Conservation (phyloP, 2,113 vertebrate species). For the Acanthisitta chloris region DNA sequence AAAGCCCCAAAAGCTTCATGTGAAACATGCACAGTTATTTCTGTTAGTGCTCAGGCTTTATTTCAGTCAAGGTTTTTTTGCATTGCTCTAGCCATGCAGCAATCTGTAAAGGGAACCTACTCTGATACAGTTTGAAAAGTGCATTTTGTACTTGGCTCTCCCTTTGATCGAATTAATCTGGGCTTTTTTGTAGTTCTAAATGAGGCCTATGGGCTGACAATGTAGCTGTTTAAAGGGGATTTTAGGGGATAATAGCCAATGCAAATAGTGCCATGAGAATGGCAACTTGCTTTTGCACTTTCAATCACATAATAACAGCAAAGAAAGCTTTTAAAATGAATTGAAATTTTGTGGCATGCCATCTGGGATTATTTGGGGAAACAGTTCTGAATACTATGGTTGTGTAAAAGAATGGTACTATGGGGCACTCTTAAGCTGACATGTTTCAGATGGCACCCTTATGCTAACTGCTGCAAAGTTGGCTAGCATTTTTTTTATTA, state of each 20-base stretch:
- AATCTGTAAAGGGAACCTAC: slow-evolving; percentile 78
- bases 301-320: slow-evolving; percentile 79
- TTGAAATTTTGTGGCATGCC: slow-evolving; percentile 84
- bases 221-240: slow-evolving; percentile 87
- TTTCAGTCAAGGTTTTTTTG: slow-evolving; percentile 38
- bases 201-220: slow-evolving; percentile 80
- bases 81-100: slow-evolving; percentile 64
- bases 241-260: slow-evolving; percentile 83
- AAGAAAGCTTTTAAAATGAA: slow-evolving; percentile 83
- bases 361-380: slow-evolving; percentile 84
- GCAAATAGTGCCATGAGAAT: slow-evolving; percentile 85
- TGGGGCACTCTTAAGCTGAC: slow-evolving; percentile 77
- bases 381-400: slow-evolving; percentile 77
- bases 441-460: slow-evolving; percentile 80
- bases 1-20: slow-evolving; percentile 32
- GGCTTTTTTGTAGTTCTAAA: slow-evolving; percentile 82
- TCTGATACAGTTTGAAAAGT: slow-evolving; percentile 85
- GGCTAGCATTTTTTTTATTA: slow-evolving; percentile 75
- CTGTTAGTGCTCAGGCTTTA: slow-evolving; percentile 56
- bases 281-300: slow-evolving; percentile 79
- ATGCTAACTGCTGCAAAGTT: slow-evolving; percentile 75
- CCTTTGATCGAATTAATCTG: slow-evolving; percentile 86
- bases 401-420: slow-evolving; percentile 73
- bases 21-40: slow-evolving; percentile 61
- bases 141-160: slow-evolving; percentile 84